Evolutionary conservation across 2,113 vertebrate species (phyloP).

Genomic region (Hoplias malabaricus): DNA sequence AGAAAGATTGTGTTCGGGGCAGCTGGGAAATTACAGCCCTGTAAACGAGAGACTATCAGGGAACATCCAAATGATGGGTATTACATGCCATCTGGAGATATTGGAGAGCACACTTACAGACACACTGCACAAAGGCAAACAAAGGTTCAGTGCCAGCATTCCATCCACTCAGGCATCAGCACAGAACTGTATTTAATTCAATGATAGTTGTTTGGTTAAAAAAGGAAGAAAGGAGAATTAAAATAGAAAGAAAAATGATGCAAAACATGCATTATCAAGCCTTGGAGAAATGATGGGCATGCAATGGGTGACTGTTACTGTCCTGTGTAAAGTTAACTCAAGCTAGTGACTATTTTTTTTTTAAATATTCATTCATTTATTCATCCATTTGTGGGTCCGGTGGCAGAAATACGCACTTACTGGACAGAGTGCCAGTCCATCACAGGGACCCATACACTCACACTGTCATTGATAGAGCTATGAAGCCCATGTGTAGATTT

Average conservation of each 20-base stretch:
- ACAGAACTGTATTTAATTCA: not conserved
- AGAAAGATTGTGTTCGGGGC: not conserved
- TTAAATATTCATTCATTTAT: too few relatives aligned
- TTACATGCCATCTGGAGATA: slow-evolving; percentile 15
- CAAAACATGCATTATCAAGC: not conserved
- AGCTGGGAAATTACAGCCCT: slow-evolving; percentile 35
- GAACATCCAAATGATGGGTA: slow-evolving; percentile 27
- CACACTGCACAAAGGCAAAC: not conserved
- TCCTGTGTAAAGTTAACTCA: not conserved
- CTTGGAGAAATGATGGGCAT: not conserved
- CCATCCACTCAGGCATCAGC: not conserved
- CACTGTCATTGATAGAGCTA: too few relatives aligned
- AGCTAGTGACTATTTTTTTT: too few relatives aligned
- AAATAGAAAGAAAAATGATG: not conserved
- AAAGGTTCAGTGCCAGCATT: not conserved
- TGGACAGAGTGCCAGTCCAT: too few relatives aligned
- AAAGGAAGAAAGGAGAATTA: too few relatives aligned
- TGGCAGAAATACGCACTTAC: too few relatives aligned
- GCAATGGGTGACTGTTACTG: not conserved
- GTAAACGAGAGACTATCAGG: not conserved
- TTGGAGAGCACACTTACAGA: slow-evolving; percentile 8
- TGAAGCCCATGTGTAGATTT: too few relatives aligned
- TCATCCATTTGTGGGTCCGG: too few relatives aligned
- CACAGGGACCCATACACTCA: too few relatives aligned
- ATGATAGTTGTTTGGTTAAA: not conserved